Conservation (phyloP, 2,797 vertebrate species). For the Emys orbicularis region DNA sequence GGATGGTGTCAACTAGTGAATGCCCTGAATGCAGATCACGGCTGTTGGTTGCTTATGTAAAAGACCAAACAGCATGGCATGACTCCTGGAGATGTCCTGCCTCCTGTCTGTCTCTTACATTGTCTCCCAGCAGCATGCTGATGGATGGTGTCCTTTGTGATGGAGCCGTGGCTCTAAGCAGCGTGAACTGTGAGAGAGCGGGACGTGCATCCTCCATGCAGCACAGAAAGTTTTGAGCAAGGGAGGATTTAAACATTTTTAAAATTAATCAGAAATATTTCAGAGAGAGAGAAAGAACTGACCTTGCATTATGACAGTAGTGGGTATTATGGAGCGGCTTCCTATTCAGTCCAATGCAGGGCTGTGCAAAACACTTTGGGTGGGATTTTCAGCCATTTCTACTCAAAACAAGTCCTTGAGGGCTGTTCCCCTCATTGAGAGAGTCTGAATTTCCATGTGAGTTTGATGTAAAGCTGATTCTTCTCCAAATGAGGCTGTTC, state of each 20-base stretch:
- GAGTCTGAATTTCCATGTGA: slow-evolving; percentile 40
- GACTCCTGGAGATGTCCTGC: background rate
- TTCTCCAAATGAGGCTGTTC: slow-evolving; percentile 42
- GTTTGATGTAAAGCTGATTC: slow-evolving; percentile 22
- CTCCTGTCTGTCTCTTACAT: background rate
- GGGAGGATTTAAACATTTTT: background rate
- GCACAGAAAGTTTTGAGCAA: background rate
- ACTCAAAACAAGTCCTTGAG: slow-evolving; percentile 60
- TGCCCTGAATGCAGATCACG: background rate
- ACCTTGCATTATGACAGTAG: accelerated
- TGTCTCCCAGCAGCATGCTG: background rate
- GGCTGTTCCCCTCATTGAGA: slow-evolving; percentile 57
- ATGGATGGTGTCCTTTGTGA: background rate
- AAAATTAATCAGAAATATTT: background rate
- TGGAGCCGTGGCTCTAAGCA: background rate
- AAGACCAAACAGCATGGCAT: background rate
- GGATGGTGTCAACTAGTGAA: background rate
- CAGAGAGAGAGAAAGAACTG: background rate
- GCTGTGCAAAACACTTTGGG: background rate
- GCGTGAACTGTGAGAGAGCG: background rate
- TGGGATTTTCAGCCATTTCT: slow-evolving; percentile 15
- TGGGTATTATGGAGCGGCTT: slow-evolving; percentile 32
- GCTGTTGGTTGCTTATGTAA: background rate
- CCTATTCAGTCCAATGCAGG: background rate
- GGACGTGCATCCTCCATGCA: accelerated